Evolutionary conservation across 2,888 invertebrate species (phyloP), one percentile per base, ranked within the genome.

Genomic region (Tenthredo amoena): DNA sequence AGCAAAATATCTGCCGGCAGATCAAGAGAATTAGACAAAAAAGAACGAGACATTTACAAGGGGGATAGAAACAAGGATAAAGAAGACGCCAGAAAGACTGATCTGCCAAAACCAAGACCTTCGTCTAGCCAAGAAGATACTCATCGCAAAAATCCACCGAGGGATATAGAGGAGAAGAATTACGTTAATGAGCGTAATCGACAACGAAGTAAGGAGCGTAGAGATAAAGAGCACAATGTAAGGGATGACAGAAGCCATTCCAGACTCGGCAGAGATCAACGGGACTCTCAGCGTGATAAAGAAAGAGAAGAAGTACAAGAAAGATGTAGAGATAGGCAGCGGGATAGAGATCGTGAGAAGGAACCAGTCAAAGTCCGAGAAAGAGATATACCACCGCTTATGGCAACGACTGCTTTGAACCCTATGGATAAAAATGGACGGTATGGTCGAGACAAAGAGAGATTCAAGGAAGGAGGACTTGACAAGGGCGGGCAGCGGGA

Each of bases 231-330:
- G 85, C 90, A 91, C 77, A 86, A 83, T 0, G 40, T 86, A 0
- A 89, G 91, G 5, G 92, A 92, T 2, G 91, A 90, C 31, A 89
- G 91, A 5, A 88, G 91, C 72, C 92, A 92, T 85, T 88, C 91
- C 40, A 85, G 89, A 40, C 84, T 88, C 7, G 84, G 74, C 47
- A 81, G 84, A 40, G 91, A 92, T 40, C 77, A 77, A 18, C 87
- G 92, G 1, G 92, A 92, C 1, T 74, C 85, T 68, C 85, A 82
- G 0, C 92, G 96, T 2, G 95, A 96, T 87, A 96, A 95, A 88
- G 96, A 96, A 89, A 94, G 96, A 0, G 95, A 95, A 88, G 97
- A 97, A 87, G 95, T 95, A 0, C 92, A 95, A 84, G 96, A 96
- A 1, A 94, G 97, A 87, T 96, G 96, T 84, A 95, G 97, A 85